Percentiles rank a stretch among this genome's conserved stretches.
These are phyloP conservation scores for Hydra vulgaris DNA, from an alignment of 30 jellyfish, hydroid and myxozoan species.

Conservation along the genomic window DNA sequence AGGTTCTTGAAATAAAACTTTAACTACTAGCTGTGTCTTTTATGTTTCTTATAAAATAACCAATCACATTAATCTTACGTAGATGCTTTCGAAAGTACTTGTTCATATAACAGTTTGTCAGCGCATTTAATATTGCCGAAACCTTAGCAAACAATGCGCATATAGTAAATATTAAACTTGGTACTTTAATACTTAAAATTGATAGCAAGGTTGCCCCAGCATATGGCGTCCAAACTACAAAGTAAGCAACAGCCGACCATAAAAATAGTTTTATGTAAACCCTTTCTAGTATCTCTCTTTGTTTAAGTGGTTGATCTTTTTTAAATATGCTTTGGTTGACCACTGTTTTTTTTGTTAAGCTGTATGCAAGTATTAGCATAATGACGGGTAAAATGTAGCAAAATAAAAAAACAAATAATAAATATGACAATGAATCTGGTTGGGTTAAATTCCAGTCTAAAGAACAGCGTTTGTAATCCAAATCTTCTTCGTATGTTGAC, in stretches of 20 bases:
- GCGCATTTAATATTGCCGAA: constrained; percentile 7
- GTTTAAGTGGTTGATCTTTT: neutral
- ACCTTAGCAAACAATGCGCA: constrained; percentile 16
- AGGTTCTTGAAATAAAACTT: no score
- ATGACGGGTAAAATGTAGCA: neutral
- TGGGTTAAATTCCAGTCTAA: constrained; percentile 1
- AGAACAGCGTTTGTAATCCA: constrained; percentile 1
- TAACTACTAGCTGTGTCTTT: no score
- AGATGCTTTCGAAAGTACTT: neutral
- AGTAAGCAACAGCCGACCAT: neutral
- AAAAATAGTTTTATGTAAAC: neutral
- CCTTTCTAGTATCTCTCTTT: neutral
- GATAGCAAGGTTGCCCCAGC: neutral
- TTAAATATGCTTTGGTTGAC: neutral
- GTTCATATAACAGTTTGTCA: constrained; percentile 1
- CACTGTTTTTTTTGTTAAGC: neutral
- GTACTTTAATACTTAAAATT: neutral
- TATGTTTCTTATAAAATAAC: no score
- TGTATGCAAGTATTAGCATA: neutral
- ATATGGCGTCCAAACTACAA: constrained; percentile 15
- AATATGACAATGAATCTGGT: neutral
- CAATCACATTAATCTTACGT: no score
- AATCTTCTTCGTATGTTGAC: constrained; percentile 1
- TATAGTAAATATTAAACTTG: neutral
- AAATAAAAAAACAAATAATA: neutral